These are phyloP conservation scores for Montifringilla adamsi DNA, from an alignment of 2,113 vertebrate species.

Conservation along the genomic window DNA sequence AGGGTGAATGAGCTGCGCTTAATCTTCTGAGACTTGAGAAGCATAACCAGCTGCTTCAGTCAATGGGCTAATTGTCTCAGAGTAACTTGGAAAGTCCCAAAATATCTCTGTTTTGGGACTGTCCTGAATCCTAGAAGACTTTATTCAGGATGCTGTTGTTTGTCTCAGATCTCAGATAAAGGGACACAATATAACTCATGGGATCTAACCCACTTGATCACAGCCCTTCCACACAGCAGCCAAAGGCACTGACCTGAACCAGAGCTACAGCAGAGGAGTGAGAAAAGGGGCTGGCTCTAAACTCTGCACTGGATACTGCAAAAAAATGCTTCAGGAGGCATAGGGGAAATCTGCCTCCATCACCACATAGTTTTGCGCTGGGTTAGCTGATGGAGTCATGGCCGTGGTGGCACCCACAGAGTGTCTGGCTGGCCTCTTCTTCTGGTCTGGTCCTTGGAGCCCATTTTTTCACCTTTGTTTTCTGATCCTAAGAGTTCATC, in stretches of 20 bases:
- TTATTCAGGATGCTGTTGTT: background rate
- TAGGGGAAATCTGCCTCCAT: background rate
- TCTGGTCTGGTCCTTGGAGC: background rate
- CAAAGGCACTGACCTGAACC: background rate
- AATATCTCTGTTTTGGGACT: background rate
- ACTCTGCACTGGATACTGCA: background rate
- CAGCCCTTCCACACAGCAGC: background rate
- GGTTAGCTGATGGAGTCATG: fast-evolving
- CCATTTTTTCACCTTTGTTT: background rate
- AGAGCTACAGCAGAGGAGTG: background rate
- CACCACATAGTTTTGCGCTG: fast-evolving
- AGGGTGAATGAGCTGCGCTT: background rate
- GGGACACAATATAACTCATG: background rate
- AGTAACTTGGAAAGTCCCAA: background rate
- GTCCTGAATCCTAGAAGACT: background rate
- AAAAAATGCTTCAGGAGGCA: background rate
- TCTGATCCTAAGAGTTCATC: background rate
- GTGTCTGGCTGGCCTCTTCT: background rate
- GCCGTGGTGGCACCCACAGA: background rate
- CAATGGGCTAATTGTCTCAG: background rate
- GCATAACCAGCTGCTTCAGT: background rate
- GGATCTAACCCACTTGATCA: background rate
- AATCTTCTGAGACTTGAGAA: background rate
- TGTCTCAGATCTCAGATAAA: background rate
- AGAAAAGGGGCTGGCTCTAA: background rate